Percentiles rank a stretch among this genome's conserved stretches.
phyloP scores from a whole-genome alignment of 2,797 vertebrate genomes.

The Stomatorhinus walkeri region DNA sequence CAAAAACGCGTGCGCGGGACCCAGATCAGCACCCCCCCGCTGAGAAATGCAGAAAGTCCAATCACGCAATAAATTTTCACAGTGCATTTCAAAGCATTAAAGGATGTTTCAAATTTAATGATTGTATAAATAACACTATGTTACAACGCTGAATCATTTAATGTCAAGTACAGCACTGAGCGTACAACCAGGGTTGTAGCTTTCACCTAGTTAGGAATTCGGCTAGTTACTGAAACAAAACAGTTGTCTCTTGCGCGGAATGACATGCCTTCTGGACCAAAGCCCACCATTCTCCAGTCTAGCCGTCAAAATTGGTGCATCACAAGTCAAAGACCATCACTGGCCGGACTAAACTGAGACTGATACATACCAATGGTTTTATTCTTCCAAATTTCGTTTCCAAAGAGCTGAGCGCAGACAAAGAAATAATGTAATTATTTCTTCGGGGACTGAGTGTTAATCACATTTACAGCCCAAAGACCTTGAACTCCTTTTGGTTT shows the following conservation, averaged over 20 bases:
- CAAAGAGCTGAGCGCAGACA: constrained; percentile 55
- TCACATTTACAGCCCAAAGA: constrained; percentile 73
- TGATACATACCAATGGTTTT: constrained; percentile 52
- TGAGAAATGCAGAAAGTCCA: background rate
- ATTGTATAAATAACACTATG: background rate
- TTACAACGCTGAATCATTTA: background rate
- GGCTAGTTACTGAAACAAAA: background rate
- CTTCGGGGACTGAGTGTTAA: constrained; percentile 58
- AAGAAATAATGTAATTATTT: constrained; percentile 70
- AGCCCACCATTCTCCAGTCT: background rate
- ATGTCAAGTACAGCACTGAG: background rate
- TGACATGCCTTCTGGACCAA: background rate
- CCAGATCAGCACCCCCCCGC: background rate
- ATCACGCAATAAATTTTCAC: background rate
- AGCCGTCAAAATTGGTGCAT: background rate
- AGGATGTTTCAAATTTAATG: background rate
- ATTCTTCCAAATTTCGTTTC: constrained; percentile 29
- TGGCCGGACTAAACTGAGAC: constrained; percentile 59
- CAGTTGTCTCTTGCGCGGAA: background rate
- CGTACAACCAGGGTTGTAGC: background rate
- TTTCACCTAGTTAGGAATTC: background rate
- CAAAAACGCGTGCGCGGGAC: background rate
- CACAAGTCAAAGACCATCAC: background rate
- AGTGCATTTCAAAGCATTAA: background rate
- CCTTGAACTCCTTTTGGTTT: constrained; percentile 52